Conservation (phyloP, 2,797 vertebrate species). For the Gambelia wislizenii region DNA sequence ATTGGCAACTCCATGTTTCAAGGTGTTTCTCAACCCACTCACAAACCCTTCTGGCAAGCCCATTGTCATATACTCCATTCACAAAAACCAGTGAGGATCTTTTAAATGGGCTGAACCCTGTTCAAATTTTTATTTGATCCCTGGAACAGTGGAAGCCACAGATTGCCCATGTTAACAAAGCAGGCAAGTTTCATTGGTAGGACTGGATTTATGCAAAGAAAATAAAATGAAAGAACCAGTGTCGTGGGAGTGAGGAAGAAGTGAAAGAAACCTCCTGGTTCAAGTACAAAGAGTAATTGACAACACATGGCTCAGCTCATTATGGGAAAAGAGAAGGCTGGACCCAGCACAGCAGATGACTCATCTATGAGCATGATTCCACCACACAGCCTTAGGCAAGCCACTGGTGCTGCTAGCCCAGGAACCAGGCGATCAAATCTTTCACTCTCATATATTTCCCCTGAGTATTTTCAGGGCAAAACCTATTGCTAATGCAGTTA, state of each 20-base stretch:
- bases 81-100: background rate
- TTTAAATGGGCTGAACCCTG: background rate
- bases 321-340: slow-evolving; percentile 31
- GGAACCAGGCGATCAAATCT: slow-evolving; percentile 24
- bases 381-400: slow-evolving; percentile 15
- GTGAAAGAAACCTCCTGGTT: slow-evolving; percentile 39
- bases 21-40: background rate
- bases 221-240: slow-evolving; percentile 18
- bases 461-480: slow-evolving; percentile 23
- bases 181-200: slow-evolving; percentile 13
- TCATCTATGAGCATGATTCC: slow-evolving; percentile 28
- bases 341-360: slow-evolving; percentile 36
- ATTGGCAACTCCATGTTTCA: background rate
- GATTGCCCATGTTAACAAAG: slow-evolving; percentile 33
- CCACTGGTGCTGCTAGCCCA: slow-evolving; percentile 30
- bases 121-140: background rate
- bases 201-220: background rate
- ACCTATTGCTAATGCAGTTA: slow-evolving; percentile 40
- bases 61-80: background rate
- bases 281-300: slow-evolving; percentile 43
- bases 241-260: background rate
- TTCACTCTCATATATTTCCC: slow-evolving; percentile 38
- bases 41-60: background rate
- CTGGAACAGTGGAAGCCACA: slow-evolving; percentile 16
- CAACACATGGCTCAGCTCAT: background rate